Base-by-base conservation (phyloP, 2,888 invertebrate genomes). In the Cerceris rybyensis region DNA sequence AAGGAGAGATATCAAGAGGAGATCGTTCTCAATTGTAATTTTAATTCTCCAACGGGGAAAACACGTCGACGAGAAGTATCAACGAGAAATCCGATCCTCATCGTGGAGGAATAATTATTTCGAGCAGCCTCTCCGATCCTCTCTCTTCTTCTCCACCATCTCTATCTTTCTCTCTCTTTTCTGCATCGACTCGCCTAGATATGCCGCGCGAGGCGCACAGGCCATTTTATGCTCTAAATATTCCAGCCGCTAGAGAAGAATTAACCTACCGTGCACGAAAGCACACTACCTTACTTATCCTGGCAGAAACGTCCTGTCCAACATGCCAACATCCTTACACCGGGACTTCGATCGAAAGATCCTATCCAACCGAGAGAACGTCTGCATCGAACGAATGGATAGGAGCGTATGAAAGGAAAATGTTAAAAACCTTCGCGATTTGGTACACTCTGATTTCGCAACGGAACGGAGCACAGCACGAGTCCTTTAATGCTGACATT, bases 141-240 rank as follows among this genome's bases (percentile, higher is more conserved):
- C 69, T 65, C 65, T 70, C n/a, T 43, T 57, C 59, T 52, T 69
- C 70, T 73, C 68, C 16, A 28, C n/a, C 64, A 50, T 50, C 11
- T 58, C 59, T 63, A n/a, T 71, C 67, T 69, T 63, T 72, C 43
- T 57, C 59, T 52, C 70, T 70, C 74, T 65, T 71, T 58, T 57
- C 61, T 68, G 58, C 66, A 16, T 78, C 75, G 70, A 58, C 71
- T 63, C 80, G 80, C 75, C 67, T 49, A 60, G 75, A 75, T 61
- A 61, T 68, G 57, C 66, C 74, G 66, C 72, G 73, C 54, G 77
- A 64, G 59, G 63, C 82, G 80, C 80, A 79, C 85, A 83, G 84
- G 83, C 86, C 86, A 88, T 90, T 91, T 91, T 91, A 90, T 90
- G 91, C 91, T 92, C 91, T 91, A 88, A 87, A 92, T 91, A 91